Percentiles rank a stretch among this genome's conserved stretches.
These are phyloP conservation scores for Entomobrya proxima DNA, from an alignment of 2,888 invertebrate genomes.

Conservation along the genomic window DNA sequence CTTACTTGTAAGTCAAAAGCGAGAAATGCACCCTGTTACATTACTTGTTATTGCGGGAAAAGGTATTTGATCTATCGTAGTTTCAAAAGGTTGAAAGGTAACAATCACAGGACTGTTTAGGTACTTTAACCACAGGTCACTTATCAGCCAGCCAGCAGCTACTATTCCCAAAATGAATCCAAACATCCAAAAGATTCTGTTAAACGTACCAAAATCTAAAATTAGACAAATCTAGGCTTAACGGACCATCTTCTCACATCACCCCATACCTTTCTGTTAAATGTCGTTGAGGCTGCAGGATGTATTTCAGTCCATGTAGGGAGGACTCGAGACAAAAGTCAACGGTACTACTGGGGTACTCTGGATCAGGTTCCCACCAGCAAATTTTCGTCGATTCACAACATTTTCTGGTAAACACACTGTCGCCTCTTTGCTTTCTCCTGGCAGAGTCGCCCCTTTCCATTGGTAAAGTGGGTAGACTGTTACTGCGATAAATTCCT, in stretches of 20 bases:
- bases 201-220: background rate
- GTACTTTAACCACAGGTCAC: constrained; percentile 81
- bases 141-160: constrained; percentile 72
- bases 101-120: constrained; percentile 86
- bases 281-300: constrained; percentile 70
- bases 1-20: background rate
- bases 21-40: background rate
- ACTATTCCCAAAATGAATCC: constrained; percentile 69
- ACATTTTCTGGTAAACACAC: constrained; percentile 52
- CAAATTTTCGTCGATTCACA: constrained; percentile 66
- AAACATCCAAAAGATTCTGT: constrained; percentile 73
- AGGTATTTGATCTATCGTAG: constrained; percentile 84
- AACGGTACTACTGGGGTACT: constrained; percentile 59
- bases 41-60: constrained; percentile 87
- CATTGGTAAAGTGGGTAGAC: constrained; percentile 29
- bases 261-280: constrained; percentile 68
- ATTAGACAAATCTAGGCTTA: background rate
- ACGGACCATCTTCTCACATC: background rate
- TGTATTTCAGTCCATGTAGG: constrained; percentile 71
- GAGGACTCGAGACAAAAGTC: constrained; percentile 68
- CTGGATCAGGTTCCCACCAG: constrained; percentile 71
- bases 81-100: constrained; percentile 85
- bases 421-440: constrained; percentile 21
- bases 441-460: constrained; percentile 5
- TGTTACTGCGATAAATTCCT: constrained; percentile 37